These are phyloP conservation scores for Megalops cyprinoides DNA, from an alignment of 2,797 vertebrate genomes.

Conservation along the genomic window DNA sequence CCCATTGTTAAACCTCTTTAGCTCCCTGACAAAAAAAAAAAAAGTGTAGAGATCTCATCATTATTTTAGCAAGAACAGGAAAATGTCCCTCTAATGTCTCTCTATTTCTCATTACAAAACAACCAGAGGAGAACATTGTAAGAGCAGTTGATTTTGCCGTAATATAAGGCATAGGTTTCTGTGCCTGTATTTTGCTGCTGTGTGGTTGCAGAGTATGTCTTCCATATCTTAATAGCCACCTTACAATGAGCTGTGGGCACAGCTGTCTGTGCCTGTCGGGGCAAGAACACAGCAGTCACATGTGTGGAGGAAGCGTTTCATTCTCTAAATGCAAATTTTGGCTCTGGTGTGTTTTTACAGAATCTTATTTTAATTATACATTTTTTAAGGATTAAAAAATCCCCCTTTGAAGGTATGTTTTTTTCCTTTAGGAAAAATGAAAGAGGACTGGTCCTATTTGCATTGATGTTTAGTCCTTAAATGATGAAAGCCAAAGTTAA, in stretches of 20 bases:
- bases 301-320: too few species aligned
- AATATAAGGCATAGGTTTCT: background rate
- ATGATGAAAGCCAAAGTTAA: background rate
- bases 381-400: too few species aligned
- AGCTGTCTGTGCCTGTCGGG: too few species aligned
- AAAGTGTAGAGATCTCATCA: background rate
- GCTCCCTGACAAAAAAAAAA: background rate
- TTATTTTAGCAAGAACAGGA: background rate
- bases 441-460: background rate
- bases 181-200: background rate
- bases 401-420: too few species aligned
- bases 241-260: background rate
- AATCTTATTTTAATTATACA: too few species aligned
- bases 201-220: too few species aligned
- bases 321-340: too few species aligned
- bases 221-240: too few species aligned
- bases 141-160: background rate
- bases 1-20: background rate
- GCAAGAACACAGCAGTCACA: too few species aligned
- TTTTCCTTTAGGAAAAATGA: too few species aligned
- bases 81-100: background rate
- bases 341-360: too few species aligned
- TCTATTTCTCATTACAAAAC: slow-evolving; percentile 1
- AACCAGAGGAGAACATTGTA: background rate
- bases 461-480: background rate